Base-by-base conservation (phyloP, 2,797 vertebrate species). In the Paratrypauchen microcephalus region DNA sequence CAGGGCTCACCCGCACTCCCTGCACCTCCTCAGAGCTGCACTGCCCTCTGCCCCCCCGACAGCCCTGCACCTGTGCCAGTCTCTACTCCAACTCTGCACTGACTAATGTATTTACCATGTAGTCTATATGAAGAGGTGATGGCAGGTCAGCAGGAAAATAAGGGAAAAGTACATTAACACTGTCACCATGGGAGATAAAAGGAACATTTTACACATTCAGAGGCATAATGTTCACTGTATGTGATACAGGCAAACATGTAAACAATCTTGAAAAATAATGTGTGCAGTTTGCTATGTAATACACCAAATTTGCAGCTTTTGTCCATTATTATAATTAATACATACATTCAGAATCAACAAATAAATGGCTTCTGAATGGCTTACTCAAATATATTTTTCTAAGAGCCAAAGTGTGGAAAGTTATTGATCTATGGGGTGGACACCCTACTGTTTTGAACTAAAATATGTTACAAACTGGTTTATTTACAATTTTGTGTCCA, bases 31-130 rank as follows among this genome's bases (percentile, higher is more conserved):
- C 71, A 21, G 23, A 80, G 75, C 75, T 72, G 72, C 56, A 75
- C 78, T 86, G 80, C 76, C 78, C 79, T 61, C 68, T 58, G 7
- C 70, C 65, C 79, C 73, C 70, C 67, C 83, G 26, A 82, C 83
- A 85, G 84, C 72, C 72, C 73, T 85, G 89, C 91, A 92, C 91
- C 89, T 92, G 90, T 91, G 89, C 83, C 26, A 66, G 76, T 71
- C 83, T 82, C 79, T 76, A 82, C 78, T 72, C 72, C 85, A 23
- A 15, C 77, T 71, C 81, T 82, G 77, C 70, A 73, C 76, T 83
- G 65, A 78, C 79, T 81, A 85, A 92, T 81, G 81, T 74, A 75
- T 83, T 87, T 82, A 75, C 68, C 76, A 79, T 59, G 21, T 19
- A 23, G 63, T 30, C 66, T 80, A 79, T 76, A 78, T 70, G 76